These are phyloP conservation scores for Cephalopholis sonnerati DNA, from an alignment of 2,113 vertebrate genomes.

Conservation along the genomic window DNA sequence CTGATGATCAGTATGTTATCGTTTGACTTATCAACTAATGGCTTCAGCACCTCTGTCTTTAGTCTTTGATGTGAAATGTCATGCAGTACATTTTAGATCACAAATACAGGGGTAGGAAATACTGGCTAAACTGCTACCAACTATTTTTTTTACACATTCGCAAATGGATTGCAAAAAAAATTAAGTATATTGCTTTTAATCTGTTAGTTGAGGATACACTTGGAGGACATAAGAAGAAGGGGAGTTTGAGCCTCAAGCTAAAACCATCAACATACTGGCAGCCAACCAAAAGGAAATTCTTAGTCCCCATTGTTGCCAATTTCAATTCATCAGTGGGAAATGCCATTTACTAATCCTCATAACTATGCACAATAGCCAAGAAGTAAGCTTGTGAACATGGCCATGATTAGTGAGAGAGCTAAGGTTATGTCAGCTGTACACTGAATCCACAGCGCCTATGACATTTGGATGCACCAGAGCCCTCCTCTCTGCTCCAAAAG, in stretches of 20 bases:
- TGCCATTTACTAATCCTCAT: slow-evolving; percentile 64
- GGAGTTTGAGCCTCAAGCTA: slow-evolving; percentile 5
- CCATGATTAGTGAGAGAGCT: slow-evolving; percentile 12
- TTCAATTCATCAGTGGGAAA: slow-evolving; percentile 70
- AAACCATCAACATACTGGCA: slow-evolving; percentile 58
- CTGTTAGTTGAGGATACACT: neutral
- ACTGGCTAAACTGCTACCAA: neutral
- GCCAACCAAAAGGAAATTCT: slow-evolving; percentile 70
- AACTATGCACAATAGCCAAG: slow-evolving; percentile 43
- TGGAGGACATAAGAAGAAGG: neutral
- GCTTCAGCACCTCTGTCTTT: neutral
- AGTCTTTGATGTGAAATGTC: neutral
- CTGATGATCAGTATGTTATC: neutral
- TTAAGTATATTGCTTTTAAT: slow-evolving; percentile 5
- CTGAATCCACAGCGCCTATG: neutral
- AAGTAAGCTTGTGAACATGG: slow-evolving; percentile 29
- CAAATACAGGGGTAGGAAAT: neutral
- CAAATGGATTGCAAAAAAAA: neutral
- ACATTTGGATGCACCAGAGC: slow-evolving; percentile 15
- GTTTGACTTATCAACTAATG: neutral
- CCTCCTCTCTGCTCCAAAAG: slow-evolving; percentile 14
- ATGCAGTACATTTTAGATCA: neutral
- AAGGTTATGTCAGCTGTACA: slow-evolving; percentile 27
- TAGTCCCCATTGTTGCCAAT: slow-evolving; percentile 57
- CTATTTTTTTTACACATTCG: neutral